Conservation (phyloP, 2,797 vertebrate species). For the Poeciliopsis paucimaculata region DNA sequence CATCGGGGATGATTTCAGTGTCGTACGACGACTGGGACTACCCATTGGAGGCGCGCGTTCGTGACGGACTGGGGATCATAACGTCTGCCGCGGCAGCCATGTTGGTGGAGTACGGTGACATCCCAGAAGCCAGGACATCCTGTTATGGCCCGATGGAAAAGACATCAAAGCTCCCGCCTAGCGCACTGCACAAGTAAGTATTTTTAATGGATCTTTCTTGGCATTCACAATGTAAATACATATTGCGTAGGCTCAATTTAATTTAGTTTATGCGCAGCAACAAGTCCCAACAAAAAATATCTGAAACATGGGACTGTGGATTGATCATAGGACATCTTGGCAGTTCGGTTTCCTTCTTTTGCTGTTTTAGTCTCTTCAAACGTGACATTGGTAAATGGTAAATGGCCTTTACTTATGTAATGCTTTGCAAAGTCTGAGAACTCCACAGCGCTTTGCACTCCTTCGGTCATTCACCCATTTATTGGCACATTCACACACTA, state of each 20-base stretch:
- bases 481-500: neutral
- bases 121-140: slow-evolving; percentile 92
- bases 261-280: neutral
- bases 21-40: slow-evolving; percentile 99
- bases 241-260: neutral
- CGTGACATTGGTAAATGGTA: neutral
- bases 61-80: slow-evolving; percentile 96
- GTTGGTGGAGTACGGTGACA: slow-evolving; percentile 92
- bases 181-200: slow-evolving; percentile 92
- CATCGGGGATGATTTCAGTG: slow-evolving; percentile 94
- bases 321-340: neutral
- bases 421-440: neutral
- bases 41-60: slow-evolving; percentile 88
- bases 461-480: neutral
- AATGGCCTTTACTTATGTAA: neutral
- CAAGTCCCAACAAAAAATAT: neutral
- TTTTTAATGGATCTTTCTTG: neutral
- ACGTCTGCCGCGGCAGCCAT: slow-evolving; percentile 93
- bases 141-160: slow-evolving; percentile 92
- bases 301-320: neutral
- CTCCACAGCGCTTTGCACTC: neutral
- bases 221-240: neutral
- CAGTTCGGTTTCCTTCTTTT: neutral
- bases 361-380: neutral
- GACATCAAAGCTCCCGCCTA: slow-evolving; percentile 83